A percentile compares a stretch with the other conserved stretches of the same genome.
phyloP scores from a whole-genome alignment of 2,113 vertebrate species.

The Rallus limicola region DNA sequence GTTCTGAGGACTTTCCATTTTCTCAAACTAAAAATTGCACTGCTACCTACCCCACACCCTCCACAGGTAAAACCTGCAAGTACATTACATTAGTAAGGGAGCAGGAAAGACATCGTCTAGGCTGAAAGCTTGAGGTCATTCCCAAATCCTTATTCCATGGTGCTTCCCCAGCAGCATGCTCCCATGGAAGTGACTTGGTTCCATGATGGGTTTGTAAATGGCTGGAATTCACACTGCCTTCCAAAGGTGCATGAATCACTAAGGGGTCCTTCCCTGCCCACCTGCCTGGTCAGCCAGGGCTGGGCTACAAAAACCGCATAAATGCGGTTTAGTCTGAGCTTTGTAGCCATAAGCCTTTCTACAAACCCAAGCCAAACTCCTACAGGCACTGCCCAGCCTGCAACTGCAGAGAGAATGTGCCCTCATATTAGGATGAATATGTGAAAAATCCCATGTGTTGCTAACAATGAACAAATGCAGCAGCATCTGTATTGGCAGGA shows the following conservation, averaged over 20 bases:
- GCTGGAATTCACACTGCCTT: background rate
- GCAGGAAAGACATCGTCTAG: accelerated
- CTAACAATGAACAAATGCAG: background rate
- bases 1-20: background rate
- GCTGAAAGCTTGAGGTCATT: accelerated
- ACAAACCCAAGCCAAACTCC: background rate
- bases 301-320: background rate
- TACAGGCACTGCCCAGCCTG: background rate
- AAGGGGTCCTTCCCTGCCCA: too few relatives aligned
- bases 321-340: background rate
- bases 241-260: background rate
- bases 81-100: background rate
- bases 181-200: background rate
- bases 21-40: background rate
- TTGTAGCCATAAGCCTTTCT: background rate
- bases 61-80: accelerated
- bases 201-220: background rate
- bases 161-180: accelerated
- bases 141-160: accelerated
- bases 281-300: background rate
- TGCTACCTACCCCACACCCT: too few relatives aligned
- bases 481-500: background rate
- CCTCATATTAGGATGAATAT: background rate
- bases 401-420: background rate
- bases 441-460: background rate